Evolutionary conservation across 2,888 invertebrate species (phyloP), one percentile per base, ranked within the genome.

Genomic region (Byasa hedistus): DNA sequence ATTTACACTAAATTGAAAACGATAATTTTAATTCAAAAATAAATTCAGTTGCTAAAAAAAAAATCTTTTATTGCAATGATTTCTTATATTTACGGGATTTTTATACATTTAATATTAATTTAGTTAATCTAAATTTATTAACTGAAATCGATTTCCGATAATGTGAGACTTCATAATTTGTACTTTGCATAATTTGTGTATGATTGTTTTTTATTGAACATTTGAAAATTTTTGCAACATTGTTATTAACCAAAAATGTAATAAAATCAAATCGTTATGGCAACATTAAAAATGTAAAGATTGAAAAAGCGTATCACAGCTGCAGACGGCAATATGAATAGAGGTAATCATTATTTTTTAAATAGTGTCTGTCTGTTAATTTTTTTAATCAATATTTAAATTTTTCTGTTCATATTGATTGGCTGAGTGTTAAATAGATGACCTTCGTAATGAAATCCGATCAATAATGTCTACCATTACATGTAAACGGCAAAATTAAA

Each of bases 261-360:
- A 10, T 56, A 36, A n/a, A 57, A 36, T 1, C 3, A 21, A 54
- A 22, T n/a, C 12, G 21, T 7, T 3, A 23, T 55, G 24, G 55
- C 19, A 55, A 55, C 55, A 21, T 54, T 54, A 22, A 22, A 54
- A 12, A n/a, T 4, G 2, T 7, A 55, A 22, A 55, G 4, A 61
- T 61, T 36, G 60, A 48, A 61, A 59, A 65, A 61, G 51, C 22
- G 24, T 59, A 54, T 54, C 55, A 24, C 15, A 61, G 61, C 65
- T 39, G 57, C 52, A 57, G 24, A 22, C 36, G 56, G 21, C 56
- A 66, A 23, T 57, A 66, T 66, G 65, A 66, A 66, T 10, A 61
- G 57, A 66, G 61, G 65, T 61, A 66, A 36, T 61, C 10, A 39
- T 56, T 44, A 19, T 65, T 61, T 22, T 58, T 44, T 57, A 22